Conservation (phyloP, 2,888 invertebrate genomes). For the Gari tellinella region DNA sequence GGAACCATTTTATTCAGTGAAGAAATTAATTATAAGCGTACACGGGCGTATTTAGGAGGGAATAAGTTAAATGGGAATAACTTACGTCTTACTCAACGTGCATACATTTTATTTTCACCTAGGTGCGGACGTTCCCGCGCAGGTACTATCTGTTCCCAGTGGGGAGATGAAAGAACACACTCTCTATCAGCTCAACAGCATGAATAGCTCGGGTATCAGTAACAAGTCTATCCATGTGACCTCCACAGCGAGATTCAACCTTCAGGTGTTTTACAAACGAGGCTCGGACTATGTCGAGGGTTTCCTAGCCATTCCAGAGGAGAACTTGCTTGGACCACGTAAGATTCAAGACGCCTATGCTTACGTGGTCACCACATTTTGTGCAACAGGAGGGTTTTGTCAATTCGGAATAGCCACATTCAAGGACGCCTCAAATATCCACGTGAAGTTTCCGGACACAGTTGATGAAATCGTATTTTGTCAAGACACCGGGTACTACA, state of each 20-base stretch:
- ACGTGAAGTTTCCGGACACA: background rate
- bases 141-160: too few species aligned
- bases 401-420: slow-evolving; percentile 41
- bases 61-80: too few species aligned
- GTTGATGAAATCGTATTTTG: slow-evolving; percentile 19
- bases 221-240: slow-evolving; percentile 37
- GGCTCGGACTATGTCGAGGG: slow-evolving; percentile 28
- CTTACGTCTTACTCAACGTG: too few species aligned
- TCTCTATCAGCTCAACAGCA: background rate
- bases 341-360: slow-evolving; percentile 5
- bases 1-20: too few species aligned
- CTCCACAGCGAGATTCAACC: slow-evolving; percentile 4
- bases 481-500: slow-evolving; percentile 12
- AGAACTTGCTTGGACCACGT: slow-evolving; percentile 8
- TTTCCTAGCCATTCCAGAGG: slow-evolving; percentile 33
- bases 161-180: too few species aligned
- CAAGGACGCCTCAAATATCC: slow-evolving; percentile 1
- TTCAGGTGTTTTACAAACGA: slow-evolving; percentile 34
- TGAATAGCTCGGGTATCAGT: slow-evolving; percentile 36
- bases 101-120: too few species aligned
- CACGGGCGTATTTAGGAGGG: too few species aligned
- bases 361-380: slow-evolving; percentile 42
- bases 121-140: too few species aligned
- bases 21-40: too few species aligned
- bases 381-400: slow-evolving; percentile 44